Conservation (phyloP, 2,888 invertebrate species). For the Tenodera sinensis region DNA sequence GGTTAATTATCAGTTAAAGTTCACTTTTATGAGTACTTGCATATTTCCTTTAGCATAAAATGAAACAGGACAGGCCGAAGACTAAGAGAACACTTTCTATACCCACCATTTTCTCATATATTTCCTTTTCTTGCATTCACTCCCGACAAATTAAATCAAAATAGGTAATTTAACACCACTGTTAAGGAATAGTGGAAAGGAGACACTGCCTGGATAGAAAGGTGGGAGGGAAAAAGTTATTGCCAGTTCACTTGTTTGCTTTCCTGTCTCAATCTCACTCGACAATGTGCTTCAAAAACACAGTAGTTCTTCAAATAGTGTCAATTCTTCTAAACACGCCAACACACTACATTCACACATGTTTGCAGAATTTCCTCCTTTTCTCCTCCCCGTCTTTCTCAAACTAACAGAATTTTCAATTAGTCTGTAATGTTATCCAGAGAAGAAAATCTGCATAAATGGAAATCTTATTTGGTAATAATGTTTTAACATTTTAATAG, state of each 20-base stretch:
- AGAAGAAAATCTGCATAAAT: conserved; percentile 23
- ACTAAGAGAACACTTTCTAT: conserved; percentile 20
- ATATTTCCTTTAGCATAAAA: conserved; percentile 25
- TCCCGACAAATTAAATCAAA: conserved; percentile 20
- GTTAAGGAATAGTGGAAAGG: not conserved
- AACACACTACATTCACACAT: conserved; percentile 24
- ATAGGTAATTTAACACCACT: not conserved
- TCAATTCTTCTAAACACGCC: not conserved
- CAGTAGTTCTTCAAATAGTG: not conserved
- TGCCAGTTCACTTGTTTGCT: conserved; percentile 13
- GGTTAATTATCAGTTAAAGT: conserved; percentile 29
- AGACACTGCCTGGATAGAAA: not conserved
- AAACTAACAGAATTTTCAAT: conserved; percentile 21
- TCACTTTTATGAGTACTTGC: conserved; percentile 24
- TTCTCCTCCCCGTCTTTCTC: not conserved
- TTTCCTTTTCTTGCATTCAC: not conserved
- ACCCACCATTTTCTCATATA: not conserved
- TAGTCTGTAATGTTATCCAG: conserved; percentile 17
- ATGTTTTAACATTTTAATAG: conserved; percentile 12
- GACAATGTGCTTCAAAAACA: not conserved
- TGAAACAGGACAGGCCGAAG: conserved; percentile 23
- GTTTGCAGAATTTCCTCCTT: conserved; percentile 14
- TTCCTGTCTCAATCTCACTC: not conserved
- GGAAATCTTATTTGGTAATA: conserved; percentile 13
- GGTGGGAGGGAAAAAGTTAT: conserved; percentile 10